phyloP scores from a whole-genome alignment of 1,140 invertebrate genomes.

The Drosophila paulistorum region DNA sequence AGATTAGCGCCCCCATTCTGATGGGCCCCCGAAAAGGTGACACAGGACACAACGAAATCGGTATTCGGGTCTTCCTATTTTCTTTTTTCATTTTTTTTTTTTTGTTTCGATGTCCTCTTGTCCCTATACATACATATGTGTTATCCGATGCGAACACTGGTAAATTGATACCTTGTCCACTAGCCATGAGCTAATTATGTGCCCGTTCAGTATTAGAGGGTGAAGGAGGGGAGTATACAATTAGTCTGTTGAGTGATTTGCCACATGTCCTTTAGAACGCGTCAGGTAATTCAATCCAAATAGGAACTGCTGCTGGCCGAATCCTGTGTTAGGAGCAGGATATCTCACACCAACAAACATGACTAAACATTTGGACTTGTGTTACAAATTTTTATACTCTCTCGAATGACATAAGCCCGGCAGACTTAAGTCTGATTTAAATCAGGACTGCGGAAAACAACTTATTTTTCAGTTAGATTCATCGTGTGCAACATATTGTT shows the following conservation, averaged over 20 bases:
- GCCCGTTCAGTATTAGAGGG: slow-evolving; percentile 37
- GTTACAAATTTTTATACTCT: slow-evolving; percentile 21
- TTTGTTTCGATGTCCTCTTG: slow-evolving; percentile 31
- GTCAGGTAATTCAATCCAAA: slow-evolving; percentile 54
- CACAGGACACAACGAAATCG: slow-evolving; percentile 48
- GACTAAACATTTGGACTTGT: slow-evolving; percentile 27
- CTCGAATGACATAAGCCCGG: background rate
- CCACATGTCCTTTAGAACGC: slow-evolving; percentile 34
- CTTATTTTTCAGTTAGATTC: background rate
- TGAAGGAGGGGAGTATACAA: slow-evolving; percentile 1
- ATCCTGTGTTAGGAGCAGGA: slow-evolving; percentile 36
- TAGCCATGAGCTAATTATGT: slow-evolving; percentile 69
- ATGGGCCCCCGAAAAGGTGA: slow-evolving; percentile 59
- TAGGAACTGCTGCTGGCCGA: slow-evolving; percentile 44
- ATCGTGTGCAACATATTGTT: background rate
- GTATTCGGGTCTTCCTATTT: slow-evolving; percentile 17
- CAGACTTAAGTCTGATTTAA: no score
- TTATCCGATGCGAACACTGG: slow-evolving; percentile 64
- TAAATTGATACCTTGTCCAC: slow-evolving; percentile 74
- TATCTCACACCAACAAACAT: slow-evolving; percentile 58
- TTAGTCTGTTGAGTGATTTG: slow-evolving; percentile 29
- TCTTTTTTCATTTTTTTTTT: slow-evolving; percentile 15
- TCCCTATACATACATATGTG: slow-evolving; percentile 38
- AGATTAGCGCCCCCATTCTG: slow-evolving; percentile 74
- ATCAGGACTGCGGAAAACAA: background rate